Base-by-base conservation (phyloP, 2,113 vertebrate species). In the Maccullochella peelii region DNA sequence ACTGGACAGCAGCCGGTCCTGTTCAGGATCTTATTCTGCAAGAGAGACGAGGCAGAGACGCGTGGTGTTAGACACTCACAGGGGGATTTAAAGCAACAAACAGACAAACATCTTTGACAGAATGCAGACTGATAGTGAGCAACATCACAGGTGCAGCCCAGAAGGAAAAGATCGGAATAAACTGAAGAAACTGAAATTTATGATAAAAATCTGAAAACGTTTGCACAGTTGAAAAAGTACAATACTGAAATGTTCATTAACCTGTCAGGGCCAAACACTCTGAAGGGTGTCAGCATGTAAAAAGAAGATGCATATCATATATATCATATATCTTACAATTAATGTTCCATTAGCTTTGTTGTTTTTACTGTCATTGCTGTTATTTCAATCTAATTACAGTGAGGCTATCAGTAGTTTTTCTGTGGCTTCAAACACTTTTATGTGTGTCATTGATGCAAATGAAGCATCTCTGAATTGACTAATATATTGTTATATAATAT, bases 1-100 rank as follows among this genome's bases (percentile, higher is more conserved):
- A 99, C 97, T 49, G 98, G 98, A 91, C 98, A 99, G 95, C 98
- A 99, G 95, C 98, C 98, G 86, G 98, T 99, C 88, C 97, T 95
- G 95, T 99, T 99, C 91, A 99, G 96, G 93, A 99, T 98, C 96
- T 99, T 99, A 92, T 98, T 98, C 98, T 99, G 95, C 70, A 94
- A 77, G 85, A 77, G 85, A 89, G 85, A 95, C 23, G 1, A 84
- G 73, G 92, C 49, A 69, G 14, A 87, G 58, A 79, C 18, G 30
- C 21, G 58, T 40, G 21, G 10, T 4, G 33, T 88, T 71, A 88
- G 59, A 80, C 1, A 58, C 20, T 72, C 70, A 58, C 66, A 71
- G 5, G 65, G 58, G 76, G 62, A 70, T 18, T 20, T 18, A 23
- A 54, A 12, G 50, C 8, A 36, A 4, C 7, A 72, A 33, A 8